These are phyloP conservation scores for Oryzaephilus surinamensis DNA, from an alignment of 1,140 invertebrate species.

Conservation along the genomic window DNA sequence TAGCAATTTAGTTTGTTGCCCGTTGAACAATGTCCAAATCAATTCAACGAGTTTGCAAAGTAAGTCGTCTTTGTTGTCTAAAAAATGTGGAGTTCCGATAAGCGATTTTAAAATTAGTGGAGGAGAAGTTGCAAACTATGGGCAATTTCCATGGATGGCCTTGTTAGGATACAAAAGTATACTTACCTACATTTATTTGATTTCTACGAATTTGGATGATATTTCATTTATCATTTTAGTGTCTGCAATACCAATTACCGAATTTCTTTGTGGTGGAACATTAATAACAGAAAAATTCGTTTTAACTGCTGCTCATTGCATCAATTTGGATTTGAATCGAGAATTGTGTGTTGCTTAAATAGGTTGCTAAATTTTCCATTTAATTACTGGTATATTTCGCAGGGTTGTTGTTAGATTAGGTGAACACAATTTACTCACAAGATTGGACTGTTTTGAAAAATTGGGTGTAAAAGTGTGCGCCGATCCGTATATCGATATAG, in stretches of 20 bases:
- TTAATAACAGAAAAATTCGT: slow-evolving; percentile 67
- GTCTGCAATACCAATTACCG: slow-evolving; percentile 7
- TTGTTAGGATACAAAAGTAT: slow-evolving; percentile 36
- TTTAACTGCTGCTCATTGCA: slow-evolving; percentile 67
- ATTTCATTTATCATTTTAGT: slow-evolving; percentile 11
- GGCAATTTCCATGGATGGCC: slow-evolving; percentile 40
- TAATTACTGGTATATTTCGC: slow-evolving; percentile 37
- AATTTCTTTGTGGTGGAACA: slow-evolving; percentile 41
- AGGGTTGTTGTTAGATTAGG: slow-evolving; percentile 73
- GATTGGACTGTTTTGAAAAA: slow-evolving; percentile 44
- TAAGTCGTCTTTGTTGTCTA: slow-evolving; percentile 12
- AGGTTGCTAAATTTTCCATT: no score
- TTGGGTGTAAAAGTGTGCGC: slow-evolving; percentile 27
- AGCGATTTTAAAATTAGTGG: slow-evolving; percentile 35
- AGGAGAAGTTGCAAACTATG: slow-evolving; percentile 34
- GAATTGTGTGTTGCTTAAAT: slow-evolving; percentile 25
- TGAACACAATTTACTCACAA: slow-evolving; percentile 51
- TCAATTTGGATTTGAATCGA: slow-evolving; percentile 50
- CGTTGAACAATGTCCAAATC: not conserved
- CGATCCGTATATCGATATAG: slow-evolving; percentile 34
- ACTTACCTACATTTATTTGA: not conserved
- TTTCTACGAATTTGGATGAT: not conserved
- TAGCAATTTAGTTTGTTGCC: no score
- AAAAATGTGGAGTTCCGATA: slow-evolving; percentile 17
- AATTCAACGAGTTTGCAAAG: not conserved